Percentiles rank a stretch among this genome's conserved stretches.
These are phyloP conservation scores for Mellilla xanthometata DNA, from an alignment of 2,888 invertebrate species.

Conservation along the genomic window DNA sequence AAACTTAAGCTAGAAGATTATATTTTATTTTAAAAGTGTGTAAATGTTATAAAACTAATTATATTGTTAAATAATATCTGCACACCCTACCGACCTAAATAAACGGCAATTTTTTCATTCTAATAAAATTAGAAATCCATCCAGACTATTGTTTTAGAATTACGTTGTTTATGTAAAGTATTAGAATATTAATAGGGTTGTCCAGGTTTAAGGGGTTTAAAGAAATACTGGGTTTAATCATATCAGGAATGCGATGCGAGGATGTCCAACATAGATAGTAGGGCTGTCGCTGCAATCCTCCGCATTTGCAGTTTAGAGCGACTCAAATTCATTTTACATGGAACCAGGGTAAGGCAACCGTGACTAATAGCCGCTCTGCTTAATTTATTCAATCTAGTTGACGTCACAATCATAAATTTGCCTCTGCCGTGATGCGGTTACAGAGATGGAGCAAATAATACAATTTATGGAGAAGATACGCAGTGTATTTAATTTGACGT, in stretches of 20 bases:
- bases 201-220: slow-evolving; percentile 13
- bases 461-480: slow-evolving; percentile 4
- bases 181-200: slow-evolving; percentile 3
- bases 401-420: slow-evolving; percentile 14
- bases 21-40: no score
- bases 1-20: no score
- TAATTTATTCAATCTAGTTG: slow-evolving; percentile 19
- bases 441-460: slow-evolving; percentile 4
- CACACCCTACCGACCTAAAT: slow-evolving; percentile 1
- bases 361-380: slow-evolving; percentile 25
- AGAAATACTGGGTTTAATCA: slow-evolving; percentile 22
- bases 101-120: slow-evolving; percentile 8
- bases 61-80: no score
- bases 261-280: slow-evolving; percentile 23
- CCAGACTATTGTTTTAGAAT: not conserved
- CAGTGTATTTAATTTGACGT: slow-evolving; percentile 1
- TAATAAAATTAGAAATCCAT: slow-evolving; percentile 1
- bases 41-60: no score
- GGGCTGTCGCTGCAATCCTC: slow-evolving; percentile 29
- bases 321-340: slow-evolving; percentile 29
- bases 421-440: slow-evolving; percentile 9
- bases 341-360: slow-evolving; percentile 21
- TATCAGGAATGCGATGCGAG: slow-evolving; percentile 18
- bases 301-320: slow-evolving; percentile 17
- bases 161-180: slow-evolving; percentile 5